These are phyloP conservation scores for Disparrhopalites patrizii DNA, from an alignment of 2,888 invertebrate genomes.

Conservation along the genomic window DNA sequence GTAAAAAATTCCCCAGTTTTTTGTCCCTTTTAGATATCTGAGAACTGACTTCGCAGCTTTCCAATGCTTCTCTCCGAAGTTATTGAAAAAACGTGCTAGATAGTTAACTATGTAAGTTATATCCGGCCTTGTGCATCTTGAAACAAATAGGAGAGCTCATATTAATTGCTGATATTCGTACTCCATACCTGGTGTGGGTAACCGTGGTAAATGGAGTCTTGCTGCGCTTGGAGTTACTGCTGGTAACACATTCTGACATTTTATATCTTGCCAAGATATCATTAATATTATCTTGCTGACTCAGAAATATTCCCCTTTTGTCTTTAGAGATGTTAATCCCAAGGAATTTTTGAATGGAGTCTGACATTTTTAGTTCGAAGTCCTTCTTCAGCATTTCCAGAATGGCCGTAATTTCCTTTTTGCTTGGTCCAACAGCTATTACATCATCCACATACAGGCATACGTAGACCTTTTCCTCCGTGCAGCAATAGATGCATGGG, in stretches of 20 bases:
- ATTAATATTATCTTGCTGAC: too few relatives aligned
- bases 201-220: too few relatives aligned
- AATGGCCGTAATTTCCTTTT: neutral
- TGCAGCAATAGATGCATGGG: constrained; percentile 30
- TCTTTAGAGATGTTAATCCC: neutral
- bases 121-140: constrained; percentile 38
- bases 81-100: constrained; percentile 38
- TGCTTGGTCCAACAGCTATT: neutral
- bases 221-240: too few relatives aligned
- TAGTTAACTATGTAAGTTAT: constrained; percentile 38
- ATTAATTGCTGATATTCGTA: constrained; percentile 40
- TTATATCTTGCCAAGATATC: constrained; percentile 16
- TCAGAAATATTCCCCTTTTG: neutral
- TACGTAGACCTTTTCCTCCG: too few relatives aligned
- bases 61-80: constrained; percentile 44
- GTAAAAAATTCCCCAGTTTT: constrained; percentile 44
- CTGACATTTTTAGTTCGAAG: neutral
- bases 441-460: neutral
- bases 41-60: constrained; percentile 49
- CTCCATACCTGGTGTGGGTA: too few relatives aligned
- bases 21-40: constrained; percentile 49
- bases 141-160: constrained; percentile 41
- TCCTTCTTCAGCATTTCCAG: neutral
- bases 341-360: neutral
- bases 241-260: constrained; percentile 20